Evolutionary conservation across 2,888 invertebrate genomes (phyloP), one percentile per base, ranked within the genome.

Genomic region (Chloroclystis v-ata): DNA sequence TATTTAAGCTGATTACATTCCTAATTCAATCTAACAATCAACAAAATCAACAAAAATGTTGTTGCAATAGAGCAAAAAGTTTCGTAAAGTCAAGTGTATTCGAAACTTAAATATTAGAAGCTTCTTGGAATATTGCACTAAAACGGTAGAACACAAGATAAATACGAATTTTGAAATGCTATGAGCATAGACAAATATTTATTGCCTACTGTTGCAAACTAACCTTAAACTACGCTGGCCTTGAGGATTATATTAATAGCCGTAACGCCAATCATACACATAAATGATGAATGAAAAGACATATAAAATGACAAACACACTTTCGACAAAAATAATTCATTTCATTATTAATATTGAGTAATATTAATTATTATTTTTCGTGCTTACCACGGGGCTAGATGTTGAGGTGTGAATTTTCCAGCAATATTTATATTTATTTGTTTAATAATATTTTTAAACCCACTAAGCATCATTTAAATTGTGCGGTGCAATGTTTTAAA

Each of bases 221-320:
- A 51, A 56, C 61, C 60, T 60, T 59, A 60, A 57, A 59, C 53
- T 52, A 47, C 28, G 37, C 8, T 47, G 50, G 43, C 60, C 57
- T 60, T 64, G 60, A 54, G 51, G 59, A 56, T 60, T 46, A 52
- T 57, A 20, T 26, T 38, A 57, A 51, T 47, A 49, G 32, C 32
- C 30, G 24, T 30, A 37, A 30, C 16, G 12, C 4, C 37, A 43
- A 44, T 37, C 37, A 49, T 20, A 28, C 37, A 44, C 40, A 41
- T 13, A 45, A 49, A 44, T 13, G 24, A 14, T 38, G 9, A 37
- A 39, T n/a, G n/a, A n/a, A n/a, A 33, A 14, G 7, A 35, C 16
- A 2, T n/a, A n/a, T n/a, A n/a, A n/a, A n/a, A n/a, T 20, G 20
- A 20, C 20, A 20, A 11, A 24, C 16, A 35, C 35, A 20, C 5